Conservation (phyloP, 2,888 invertebrate genomes). For the Biston stratarius region DNA sequence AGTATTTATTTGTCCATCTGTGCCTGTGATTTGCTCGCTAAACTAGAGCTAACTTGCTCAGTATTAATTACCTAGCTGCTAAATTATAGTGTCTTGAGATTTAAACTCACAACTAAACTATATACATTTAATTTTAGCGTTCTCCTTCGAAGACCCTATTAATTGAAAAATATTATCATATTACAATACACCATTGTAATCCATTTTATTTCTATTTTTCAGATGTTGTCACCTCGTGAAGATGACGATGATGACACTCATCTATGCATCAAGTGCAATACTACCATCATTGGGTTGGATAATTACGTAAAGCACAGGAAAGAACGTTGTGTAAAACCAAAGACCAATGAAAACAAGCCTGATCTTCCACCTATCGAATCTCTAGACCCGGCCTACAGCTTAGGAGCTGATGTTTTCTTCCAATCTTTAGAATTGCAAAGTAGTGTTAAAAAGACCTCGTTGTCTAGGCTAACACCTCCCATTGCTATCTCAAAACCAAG, state of each 20-base stretch:
- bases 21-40: not conserved
- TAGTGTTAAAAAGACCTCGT: slow-evolving; percentile 87
- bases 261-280: slow-evolving; percentile 94
- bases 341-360: slow-evolving; percentile 59
- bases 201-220: slow-evolving; percentile 43
- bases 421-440: slow-evolving; percentile 93
- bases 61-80: not conserved
- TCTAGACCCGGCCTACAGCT: slow-evolving; percentile 83
- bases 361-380: slow-evolving; percentile 70
- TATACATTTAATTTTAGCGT: too few species aligned
- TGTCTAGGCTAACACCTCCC: slow-evolving; percentile 81
- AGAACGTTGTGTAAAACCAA: slow-evolving; percentile 86
- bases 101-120: too few species aligned
- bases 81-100: not conserved
- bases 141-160: not conserved
- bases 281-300: slow-evolving; percentile 93
- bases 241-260: slow-evolving; percentile 94
- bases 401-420: slow-evolving; percentile 95
- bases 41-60: not conserved
- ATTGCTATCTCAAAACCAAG: slow-evolving; percentile 70
- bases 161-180: too few species aligned
- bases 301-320: slow-evolving; percentile 95
- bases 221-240: slow-evolving; percentile 85
- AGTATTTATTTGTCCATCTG: not conserved
- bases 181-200: not conserved